Conservation (phyloP, 2,113 vertebrate species). For the Myotis yumanensis region DNA sequence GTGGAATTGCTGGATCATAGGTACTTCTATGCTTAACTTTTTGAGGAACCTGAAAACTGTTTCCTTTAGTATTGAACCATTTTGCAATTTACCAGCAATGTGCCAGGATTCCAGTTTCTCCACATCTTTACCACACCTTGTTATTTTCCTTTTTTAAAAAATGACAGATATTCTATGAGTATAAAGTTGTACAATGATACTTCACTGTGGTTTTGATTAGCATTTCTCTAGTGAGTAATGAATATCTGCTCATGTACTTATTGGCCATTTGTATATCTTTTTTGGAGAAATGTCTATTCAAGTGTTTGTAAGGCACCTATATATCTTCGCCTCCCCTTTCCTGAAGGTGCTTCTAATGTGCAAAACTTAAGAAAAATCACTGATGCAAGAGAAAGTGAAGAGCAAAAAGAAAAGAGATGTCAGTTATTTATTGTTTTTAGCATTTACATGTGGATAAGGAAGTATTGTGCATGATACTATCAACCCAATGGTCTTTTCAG, state of each 20-base stretch:
- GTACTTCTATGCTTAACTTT: background rate
- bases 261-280: background rate
- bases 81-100: background rate
- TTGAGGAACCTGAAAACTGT: background rate
- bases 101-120: background rate
- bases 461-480: background rate
- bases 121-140: background rate
- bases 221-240: background rate
- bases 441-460: background rate
- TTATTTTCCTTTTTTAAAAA: background rate
- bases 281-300: background rate
- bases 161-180: background rate
- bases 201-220: background rate
- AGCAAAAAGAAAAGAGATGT: background rate
- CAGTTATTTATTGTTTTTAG: background rate
- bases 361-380: background rate
- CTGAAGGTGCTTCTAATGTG: background rate
- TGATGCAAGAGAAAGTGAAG: background rate
- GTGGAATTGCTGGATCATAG: background rate
- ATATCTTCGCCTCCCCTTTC: background rate
- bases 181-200: background rate
- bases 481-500: background rate
- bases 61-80: background rate
- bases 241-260: background rate
- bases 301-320: background rate